These are phyloP conservation scores for Nemopilema nomurai DNA, from an alignment of 30 jellyfish, hydroid and myxozoan genomes.

Conservation along the genomic window DNA sequence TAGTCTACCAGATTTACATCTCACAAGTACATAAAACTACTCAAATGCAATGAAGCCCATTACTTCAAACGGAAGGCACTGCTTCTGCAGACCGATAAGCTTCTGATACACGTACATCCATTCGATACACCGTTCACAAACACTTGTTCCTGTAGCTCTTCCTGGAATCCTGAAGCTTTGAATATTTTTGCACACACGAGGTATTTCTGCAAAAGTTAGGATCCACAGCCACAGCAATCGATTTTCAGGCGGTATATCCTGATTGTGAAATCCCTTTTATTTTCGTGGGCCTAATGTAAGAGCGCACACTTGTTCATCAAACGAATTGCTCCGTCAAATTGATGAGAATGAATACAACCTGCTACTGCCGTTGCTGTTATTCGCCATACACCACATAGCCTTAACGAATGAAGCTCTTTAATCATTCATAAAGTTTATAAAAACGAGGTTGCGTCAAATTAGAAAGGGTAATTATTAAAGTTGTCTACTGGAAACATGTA, in stretches of 20 bases:
- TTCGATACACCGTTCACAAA: neutral
- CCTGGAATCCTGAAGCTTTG: neutral
- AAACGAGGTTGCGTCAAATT: neutral
- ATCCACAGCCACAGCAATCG: too few species aligned
- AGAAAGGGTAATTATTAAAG: neutral
- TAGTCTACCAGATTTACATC: too few species aligned
- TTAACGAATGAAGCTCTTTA: constrained; percentile 14
- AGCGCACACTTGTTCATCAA: neutral
- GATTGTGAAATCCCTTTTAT: neutral
- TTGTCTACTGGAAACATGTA: too few species aligned
- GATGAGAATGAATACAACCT: constrained; percentile 35
- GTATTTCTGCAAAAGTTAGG: too few species aligned
- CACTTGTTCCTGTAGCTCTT: neutral
- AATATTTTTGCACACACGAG: neutral
- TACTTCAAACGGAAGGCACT: too few species aligned
- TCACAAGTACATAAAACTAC: too few species aligned
- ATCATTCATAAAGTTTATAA: constrained; percentile 7
- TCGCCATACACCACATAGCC: constrained; percentile 16
- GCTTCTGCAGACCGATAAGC: neutral
- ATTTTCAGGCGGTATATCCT: neutral
- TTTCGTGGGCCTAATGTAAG: neutral
- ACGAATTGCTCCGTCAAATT: neutral
- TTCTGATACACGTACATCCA: neutral
- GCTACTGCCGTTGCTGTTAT: constrained; percentile 10
- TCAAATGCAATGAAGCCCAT: too few species aligned